Conservation (phyloP, 2,113 vertebrate genomes). For the Scopus umbretta region DNA sequence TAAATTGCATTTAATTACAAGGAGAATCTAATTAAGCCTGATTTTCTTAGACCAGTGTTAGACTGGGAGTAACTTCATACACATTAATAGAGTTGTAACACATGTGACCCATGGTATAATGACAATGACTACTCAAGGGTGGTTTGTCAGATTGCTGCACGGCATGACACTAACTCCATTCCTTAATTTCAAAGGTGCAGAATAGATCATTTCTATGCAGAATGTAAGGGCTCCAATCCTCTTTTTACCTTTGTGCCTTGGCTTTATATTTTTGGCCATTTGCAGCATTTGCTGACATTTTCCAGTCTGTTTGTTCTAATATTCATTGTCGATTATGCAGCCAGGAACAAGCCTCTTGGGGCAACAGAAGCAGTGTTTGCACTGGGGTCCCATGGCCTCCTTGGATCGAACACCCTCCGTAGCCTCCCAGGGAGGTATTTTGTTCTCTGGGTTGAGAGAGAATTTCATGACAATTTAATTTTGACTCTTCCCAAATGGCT, state of each 20-base stretch:
- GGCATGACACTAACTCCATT: not conserved
- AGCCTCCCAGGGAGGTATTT: not conserved
- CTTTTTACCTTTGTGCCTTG: not conserved
- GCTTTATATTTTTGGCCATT: conserved; percentile 8
- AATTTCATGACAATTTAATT: not conserved
- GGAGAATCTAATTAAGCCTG: conserved; percentile 54
- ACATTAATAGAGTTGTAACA: conserved; percentile 56
- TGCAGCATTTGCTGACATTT: conserved; percentile 9
- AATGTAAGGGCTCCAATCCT: not conserved
- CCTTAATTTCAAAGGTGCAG: conserved; percentile 29
- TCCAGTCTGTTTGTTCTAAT: not conserved
- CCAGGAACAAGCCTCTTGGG: not conserved
- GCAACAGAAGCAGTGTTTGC: not conserved
- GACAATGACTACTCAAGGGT: conserved; percentile 48
- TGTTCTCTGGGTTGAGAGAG: not conserved
- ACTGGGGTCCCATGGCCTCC: not conserved
- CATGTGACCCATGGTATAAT: conserved; percentile 31
- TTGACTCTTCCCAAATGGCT: not conserved
- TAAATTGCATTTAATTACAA: conserved; percentile 66
- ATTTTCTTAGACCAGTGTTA: conserved; percentile 41
- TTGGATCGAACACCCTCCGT: not conserved
- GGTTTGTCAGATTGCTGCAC: conserved; percentile 45
- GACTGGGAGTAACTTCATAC: conserved; percentile 49
- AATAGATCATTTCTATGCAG: not conserved
- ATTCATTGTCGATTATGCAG: not conserved